Base-by-base conservation (phyloP, 1,140 invertebrate genomes). In the Heliconius congener region DNA sequence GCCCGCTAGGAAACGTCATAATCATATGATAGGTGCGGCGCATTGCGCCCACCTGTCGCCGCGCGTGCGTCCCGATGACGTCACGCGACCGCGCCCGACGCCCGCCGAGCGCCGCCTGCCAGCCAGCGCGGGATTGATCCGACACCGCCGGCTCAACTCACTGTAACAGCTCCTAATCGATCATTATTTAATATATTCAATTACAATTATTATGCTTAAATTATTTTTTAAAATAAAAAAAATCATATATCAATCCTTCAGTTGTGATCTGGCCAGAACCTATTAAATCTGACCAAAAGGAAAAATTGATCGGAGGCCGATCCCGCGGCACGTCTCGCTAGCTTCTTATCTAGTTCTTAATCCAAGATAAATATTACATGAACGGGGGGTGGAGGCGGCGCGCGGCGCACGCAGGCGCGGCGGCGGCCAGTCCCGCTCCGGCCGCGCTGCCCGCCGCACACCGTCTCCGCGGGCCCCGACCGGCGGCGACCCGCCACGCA, bases 311-410 rank as follows among this genome's bases (percentile, higher is more conserved):
- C 74, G 50, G 71, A 13, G 71, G 55, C 81, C 77, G 79, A 83
- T 82, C 81, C 79, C 84, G 83, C 73, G 83, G 83, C 74, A 57
- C 81, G 85, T 88, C 85, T 86, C 87, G 83, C 85, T 85, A 84
- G 86, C 87, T 89, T 83, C 90, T 92, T 92, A 93, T 91, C 90
- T 88, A 91, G 89, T 91, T 92, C 87, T 92, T 94, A 94, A 92
- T 94, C 89, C 91, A 91, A 94, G 91, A 94, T 94, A 94, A 94
- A 94, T 94, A 93, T 93, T 93, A 92, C 88, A 94, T 94, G 91
- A 92, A 94, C 93, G 88, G 90, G 82, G 86, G 83, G 81, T 83
- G 84, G 82, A 73, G 85, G 76, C 76, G 83, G 79, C 52, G 79
- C 55, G 60, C 80, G 76, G 86, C 91, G 91, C 91, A 87, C 83